phyloP scores from a whole-genome alignment of 2,888 invertebrate genomes.

The Volucella bombylans region DNA sequence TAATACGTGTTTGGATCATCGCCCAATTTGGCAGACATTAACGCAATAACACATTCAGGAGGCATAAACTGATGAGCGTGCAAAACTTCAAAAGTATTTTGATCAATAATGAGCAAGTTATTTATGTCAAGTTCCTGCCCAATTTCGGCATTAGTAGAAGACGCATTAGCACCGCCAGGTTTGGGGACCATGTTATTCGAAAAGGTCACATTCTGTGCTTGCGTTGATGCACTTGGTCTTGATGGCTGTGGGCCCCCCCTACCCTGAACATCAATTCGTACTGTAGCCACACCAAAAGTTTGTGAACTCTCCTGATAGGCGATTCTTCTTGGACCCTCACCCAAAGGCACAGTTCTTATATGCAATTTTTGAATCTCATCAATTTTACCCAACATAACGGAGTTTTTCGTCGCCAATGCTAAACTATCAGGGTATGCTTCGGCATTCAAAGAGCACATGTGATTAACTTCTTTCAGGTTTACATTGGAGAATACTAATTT shows the following conservation, averaged over 20 bases:
- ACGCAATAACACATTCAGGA: slow-evolving; percentile 94
- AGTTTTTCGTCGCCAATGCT: slow-evolving; percentile 82
- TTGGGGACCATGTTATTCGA: slow-evolving; percentile 84
- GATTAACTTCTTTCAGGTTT: slow-evolving; percentile 95
- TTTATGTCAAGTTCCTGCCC: slow-evolving; percentile 95
- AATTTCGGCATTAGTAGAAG: slow-evolving; percentile 81
- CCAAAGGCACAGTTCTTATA: slow-evolving; percentile 96
- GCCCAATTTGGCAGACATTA: slow-evolving; percentile 94
- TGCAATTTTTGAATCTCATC: slow-evolving; percentile 99
- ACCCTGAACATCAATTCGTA: slow-evolving; percentile 94
- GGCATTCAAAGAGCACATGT: slow-evolving; percentile 98
- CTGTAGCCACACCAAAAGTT: slow-evolving; percentile 96
- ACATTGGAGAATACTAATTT: slow-evolving; percentile 99
- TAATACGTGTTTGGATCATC: slow-evolving; percentile 96
- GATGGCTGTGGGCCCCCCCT: slow-evolving; percentile 87
- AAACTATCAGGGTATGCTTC: slow-evolving; percentile 95
- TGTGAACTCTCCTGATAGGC: slow-evolving; percentile 96
- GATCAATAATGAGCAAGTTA: slow-evolving; percentile 95
- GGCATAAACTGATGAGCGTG: slow-evolving; percentile 96
- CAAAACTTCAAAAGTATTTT: slow-evolving; percentile 97
- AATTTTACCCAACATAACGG: slow-evolving; percentile 94
- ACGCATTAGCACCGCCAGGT: slow-evolving; percentile 82
- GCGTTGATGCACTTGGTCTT: slow-evolving; percentile 90
- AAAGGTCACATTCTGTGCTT: slow-evolving; percentile 86
- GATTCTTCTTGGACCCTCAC: slow-evolving; percentile 96